Evolutionary conservation across 2,797 vertebrate genomes (phyloP), one percentile per base, ranked within the genome.

Genomic region (Pipistrellus pipistrellus): DNA sequence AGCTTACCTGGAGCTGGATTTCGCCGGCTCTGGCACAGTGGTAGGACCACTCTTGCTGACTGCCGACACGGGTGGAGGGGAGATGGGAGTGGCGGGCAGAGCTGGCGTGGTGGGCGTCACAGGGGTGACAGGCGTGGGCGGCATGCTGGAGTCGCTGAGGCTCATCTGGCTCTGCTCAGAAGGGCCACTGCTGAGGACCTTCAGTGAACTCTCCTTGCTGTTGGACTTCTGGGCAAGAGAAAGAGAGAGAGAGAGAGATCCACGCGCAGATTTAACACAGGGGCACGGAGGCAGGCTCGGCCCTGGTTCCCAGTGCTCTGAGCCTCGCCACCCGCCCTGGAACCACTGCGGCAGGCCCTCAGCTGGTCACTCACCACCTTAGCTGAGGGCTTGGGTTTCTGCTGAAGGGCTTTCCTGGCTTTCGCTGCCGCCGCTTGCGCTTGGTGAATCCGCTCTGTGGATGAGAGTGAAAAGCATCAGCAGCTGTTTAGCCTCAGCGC

Each of bases 391-490:
- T 99, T 99, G 1, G 99, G 99, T 95, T 99, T 99, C 97, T 99
- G 99, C 96, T 99, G 99, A 72, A 99, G 98, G 72, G 99, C 99
- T 97, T 99, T 99, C 96, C 99, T 99, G 90, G 99, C 99, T 97
- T 99, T 99, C 41, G 99, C 99, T 27, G 99, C 99, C 71, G 99
- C 99, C 85, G 99, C 99, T 95, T 99, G 99, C 90, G 99, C 99
- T 78, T 99, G 99, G 95, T 99, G 99, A 91, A 99, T 99, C 94
- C 99, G 98, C 98, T 99, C 99, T 99, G 98, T 23, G 97, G 93
- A 92, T 2, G 82, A 25, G 59, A 92, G 77, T 32, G 30, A 48
- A 30, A 87, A 8, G 41, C 21, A 38, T 96, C 41, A 97, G 75
- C 3, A 12, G 77, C 1, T 9, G 66, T 44, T 53, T 55, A 44